These are phyloP conservation scores for Oreochromis tanganicae DNA, from an alignment of 2,113 vertebrate genomes.

Conservation along the genomic window DNA sequence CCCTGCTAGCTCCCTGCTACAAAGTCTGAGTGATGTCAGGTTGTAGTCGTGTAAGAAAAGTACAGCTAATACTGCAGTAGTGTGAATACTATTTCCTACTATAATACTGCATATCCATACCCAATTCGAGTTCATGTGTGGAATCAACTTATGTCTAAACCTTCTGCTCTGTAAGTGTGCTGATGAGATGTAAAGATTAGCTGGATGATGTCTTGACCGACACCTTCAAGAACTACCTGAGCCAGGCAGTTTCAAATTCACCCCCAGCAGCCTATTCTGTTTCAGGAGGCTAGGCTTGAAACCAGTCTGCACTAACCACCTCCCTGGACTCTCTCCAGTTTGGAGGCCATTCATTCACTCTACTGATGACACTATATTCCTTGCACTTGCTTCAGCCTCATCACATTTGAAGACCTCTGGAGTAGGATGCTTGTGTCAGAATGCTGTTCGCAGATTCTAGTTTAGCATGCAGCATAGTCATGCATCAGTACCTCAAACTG, in stretches of 20 bases:
- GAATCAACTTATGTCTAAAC: neutral
- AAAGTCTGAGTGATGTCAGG: neutral
- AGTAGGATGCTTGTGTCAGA: neutral
- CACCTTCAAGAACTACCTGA: neutral
- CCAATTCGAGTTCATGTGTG: neutral
- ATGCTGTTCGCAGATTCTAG: neutral
- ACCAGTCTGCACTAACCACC: neutral
- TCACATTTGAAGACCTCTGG: neutral
- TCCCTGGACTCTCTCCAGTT: neutral
- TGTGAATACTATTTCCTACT: neutral
- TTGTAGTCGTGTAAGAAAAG: neutral
- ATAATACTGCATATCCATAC: neutral
- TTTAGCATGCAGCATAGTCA: neutral
- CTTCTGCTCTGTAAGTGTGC: neutral
- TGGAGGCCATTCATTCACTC: neutral
- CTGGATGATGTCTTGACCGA: neutral
- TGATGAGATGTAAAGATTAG: neutral
- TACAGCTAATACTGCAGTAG: neutral
- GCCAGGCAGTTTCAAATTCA: neutral
- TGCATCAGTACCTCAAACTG: neutral
- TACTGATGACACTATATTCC: neutral
- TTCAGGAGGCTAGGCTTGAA: neutral
- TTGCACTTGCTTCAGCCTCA: neutral
- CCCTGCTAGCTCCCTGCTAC: neutral
- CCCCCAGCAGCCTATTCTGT: neutral